A percentile compares a stretch with the other conserved stretches of the same genome.
Evolutionary conservation across 1,140 invertebrate genomes (phyloP).

Genomic region (Drosophila ogumai): DNA sequence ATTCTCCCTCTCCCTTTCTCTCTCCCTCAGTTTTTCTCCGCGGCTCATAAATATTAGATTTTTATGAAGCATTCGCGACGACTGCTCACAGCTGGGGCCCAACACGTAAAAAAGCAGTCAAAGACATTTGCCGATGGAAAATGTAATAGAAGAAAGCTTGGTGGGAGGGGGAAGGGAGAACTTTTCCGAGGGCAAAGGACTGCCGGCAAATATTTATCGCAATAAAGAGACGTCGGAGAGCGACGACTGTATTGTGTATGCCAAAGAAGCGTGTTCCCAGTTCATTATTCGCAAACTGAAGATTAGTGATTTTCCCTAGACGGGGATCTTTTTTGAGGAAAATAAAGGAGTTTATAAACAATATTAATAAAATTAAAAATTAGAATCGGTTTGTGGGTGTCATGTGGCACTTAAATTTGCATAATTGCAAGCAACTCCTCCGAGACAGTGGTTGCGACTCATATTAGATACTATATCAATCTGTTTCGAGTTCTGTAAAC

Average conservation of each 20-base stretch:
- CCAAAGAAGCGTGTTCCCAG: slow-evolving; percentile 11
- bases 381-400: background rate
- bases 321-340: background rate
- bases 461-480: no score
- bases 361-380: background rate
- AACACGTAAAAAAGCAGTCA: slow-evolving; percentile 44
- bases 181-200: slow-evolving; percentile 24
- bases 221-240: slow-evolving; percentile 5
- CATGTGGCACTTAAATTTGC: slow-evolving; percentile 4
- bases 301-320: slow-evolving; percentile 7
- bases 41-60: slow-evolving; percentile 72
- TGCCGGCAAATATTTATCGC: slow-evolving; percentile 31
- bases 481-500: no score
- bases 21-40: slow-evolving; percentile 5
- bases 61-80: slow-evolving; percentile 48
- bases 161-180: background rate
- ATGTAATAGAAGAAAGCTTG: background rate
- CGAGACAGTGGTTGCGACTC: no score
- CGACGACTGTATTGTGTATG: slow-evolving; percentile 21
- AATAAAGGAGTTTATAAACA: background rate
- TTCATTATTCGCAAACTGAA: slow-evolving; percentile 21
- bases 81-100: slow-evolving; percentile 48
- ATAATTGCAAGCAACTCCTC: background rate
- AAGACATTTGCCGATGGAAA: slow-evolving; percentile 27
- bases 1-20: background rate